Base-by-base conservation (phyloP, 2,113 vertebrate species). In the Anas platyrhynchos region DNA sequence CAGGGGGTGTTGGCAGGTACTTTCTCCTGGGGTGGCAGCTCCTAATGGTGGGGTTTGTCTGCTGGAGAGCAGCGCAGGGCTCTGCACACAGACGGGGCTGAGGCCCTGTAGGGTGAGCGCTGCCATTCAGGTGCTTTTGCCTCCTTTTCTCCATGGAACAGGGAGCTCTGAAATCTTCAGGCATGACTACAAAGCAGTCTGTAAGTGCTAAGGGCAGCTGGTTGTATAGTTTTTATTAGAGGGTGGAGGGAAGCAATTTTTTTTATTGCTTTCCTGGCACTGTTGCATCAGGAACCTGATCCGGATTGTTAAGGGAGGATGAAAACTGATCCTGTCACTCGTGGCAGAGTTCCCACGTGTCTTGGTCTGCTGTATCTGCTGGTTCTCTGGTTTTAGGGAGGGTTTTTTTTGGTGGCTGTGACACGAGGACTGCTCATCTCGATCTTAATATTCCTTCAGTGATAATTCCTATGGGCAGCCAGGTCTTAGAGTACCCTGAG, bases 211-310 rank as follows among this genome's bases (percentile, higher is more conserved):
- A 34, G 69, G 59, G 55, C 0, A 7, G 36, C 55, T 77, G 74
- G 31, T 43, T 23, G 43, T 71, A 38, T 26, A 27, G 32, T 13
- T 77, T 76, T 58, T 84, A 3, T 59, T 65, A 72, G 83, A 44
- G 74, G 58, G 34, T 80, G 94, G 85, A 61, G 85, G 21, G 44
- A 25, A 73, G 48, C 34, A 48, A 13, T 72, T 66, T 63, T 48
- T 67, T 27, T 44, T 50, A 54, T 69, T 50, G 72, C 68, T 83
- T 94, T 93, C 75, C 83, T 95, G 93, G 90, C 83, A 62, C 15
- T 0, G 25, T 74, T 11, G 4, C 26, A 11, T 32, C 59, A 46
- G 88, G 72, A 95, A 86, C 79, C 76, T 14, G 68, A 77, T 59
- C 72, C 85, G 8, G 15, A 8, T 34, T 34, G 59, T 20, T 52